Base-by-base conservation (phyloP, 2,888 invertebrate genomes). In the Boloria euphrosyne region DNA sequence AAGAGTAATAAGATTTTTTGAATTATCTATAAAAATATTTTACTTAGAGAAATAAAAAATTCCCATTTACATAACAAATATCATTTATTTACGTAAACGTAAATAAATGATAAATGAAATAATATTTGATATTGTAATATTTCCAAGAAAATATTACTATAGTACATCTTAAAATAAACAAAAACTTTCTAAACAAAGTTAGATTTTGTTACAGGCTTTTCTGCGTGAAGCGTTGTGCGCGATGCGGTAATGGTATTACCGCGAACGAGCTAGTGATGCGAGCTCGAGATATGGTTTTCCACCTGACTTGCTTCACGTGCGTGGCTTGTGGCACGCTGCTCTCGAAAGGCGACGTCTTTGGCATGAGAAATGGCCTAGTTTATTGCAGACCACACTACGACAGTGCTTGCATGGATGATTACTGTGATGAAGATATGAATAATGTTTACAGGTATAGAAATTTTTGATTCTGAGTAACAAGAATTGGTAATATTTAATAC, bases 261-360 rank as follows among this genome's bases (percentile, higher is more conserved):
- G 95, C 97, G 50, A 96, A 96, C 78, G 98, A 98, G 90, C 92
- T 98, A 81, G 97, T 98, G 79, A 98, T 98, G 98, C 90, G 97
- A 69, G 98, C 97, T 0, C 91, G 96, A 52, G 97, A 97, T 75
- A 93, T 96, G 78, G 96, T 98, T 68, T 98, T 96, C 89, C 98
- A 98, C 85, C 93, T 98, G 66, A 94, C 95, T 74, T 98, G 98
- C 89, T 98, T 98, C 93, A 95, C 96, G 46, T 98, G 98, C 85
- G 94, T 95, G 65, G 95, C 96, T 50, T 98, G 98, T 84, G 96
- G 96, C 58, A 94, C 95, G 49, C 94, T 95, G 61, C 93, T 98
- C 70, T 95, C 96, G 69, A 96, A 97, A 79, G 98, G 98, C 22
- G 98, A 98, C 80, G 96, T 97, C 76, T 98, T 98, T 85, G 98